Conservation (phyloP, 2,113 vertebrate species). For the Perca flavescens region DNA sequence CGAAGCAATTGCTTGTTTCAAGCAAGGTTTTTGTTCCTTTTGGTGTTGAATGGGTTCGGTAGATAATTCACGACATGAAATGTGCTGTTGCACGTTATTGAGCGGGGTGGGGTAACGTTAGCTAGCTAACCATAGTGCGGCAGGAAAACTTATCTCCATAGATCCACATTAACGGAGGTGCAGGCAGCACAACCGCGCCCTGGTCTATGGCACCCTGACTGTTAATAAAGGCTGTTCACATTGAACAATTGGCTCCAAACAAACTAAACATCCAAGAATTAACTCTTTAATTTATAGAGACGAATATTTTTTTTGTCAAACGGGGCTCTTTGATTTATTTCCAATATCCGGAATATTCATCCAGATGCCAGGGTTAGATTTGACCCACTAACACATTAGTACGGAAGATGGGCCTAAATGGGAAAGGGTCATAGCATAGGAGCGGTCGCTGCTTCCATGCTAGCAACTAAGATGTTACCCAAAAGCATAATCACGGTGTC, state of each 20-base stretch:
- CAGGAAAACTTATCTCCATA: slow-evolving; percentile 73
- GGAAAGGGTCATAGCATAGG: neutral
- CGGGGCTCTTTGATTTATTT: neutral
- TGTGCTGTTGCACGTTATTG: slow-evolving; percentile 28
- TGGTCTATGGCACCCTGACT: slow-evolving; percentile 59
- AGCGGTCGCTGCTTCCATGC: neutral
- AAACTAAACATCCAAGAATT: neutral
- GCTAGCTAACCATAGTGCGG: slow-evolving; percentile 65
- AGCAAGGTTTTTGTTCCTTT: neutral
- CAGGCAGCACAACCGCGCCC: slow-evolving; percentile 75
- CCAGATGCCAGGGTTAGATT: slow-evolving; percentile 28
- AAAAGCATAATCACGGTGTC: slow-evolving; percentile 2
- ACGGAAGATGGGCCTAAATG: slow-evolving; percentile 1
- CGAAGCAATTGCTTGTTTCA: neutral
- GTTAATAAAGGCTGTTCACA: neutral
- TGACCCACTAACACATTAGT: slow-evolving; percentile 48
- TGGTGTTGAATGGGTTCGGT: neutral
- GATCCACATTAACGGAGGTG: slow-evolving; percentile 64
- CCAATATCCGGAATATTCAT: neutral
- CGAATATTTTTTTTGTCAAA: neutral
- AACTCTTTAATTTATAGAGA: neutral
- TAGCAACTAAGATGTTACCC: neutral
- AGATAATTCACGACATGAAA: slow-evolving; percentile 5
- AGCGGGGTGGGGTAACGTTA: slow-evolving; percentile 65
- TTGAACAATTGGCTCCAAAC: slow-evolving; percentile 24